A percentile compares a stretch with the other conserved stretches of the same genome.
Conservation (phyloP, 2,888 invertebrate genomes). For the Chaitophorus viminalis region DNA sequence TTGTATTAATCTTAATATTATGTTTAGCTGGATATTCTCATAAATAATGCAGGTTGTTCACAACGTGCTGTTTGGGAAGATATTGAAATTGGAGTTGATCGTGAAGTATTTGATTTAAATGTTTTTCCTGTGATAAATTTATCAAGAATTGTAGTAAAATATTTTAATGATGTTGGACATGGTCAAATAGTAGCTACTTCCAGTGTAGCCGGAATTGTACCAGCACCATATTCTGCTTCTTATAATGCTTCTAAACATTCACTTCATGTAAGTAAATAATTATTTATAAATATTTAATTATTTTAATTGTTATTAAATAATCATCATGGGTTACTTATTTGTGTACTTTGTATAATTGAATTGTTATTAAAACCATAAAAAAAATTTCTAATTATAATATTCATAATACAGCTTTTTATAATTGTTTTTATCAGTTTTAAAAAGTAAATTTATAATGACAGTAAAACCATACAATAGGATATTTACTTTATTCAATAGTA, state of each 20-base stretch:
- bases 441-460: neutral
- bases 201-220: constrained; percentile 78
- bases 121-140: constrained; percentile 79
- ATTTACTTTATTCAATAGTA: too few relatives aligned
- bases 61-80: constrained; percentile 80
- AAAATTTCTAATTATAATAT: neutral
- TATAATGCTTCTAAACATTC: constrained; percentile 83
- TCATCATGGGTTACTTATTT: neutral
- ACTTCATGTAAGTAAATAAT: constrained; percentile 72
- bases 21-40: constrained; percentile 76
- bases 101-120: constrained; percentile 80
- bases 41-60: constrained; percentile 84
- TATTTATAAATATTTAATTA: constrained; percentile 7
- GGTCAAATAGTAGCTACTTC: constrained; percentile 82
- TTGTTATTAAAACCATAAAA: neutral
- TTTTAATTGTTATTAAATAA: constrained; percentile 11
- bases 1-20: neutral
- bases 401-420: neutral
- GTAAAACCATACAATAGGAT: too few relatives aligned
- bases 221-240: constrained; percentile 75
- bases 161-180: constrained; percentile 70
- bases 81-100: constrained; percentile 78
- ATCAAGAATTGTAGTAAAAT: constrained; percentile 75
- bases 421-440: neutral
- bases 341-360: neutral